These are phyloP conservation scores for Calephelis virginiensis DNA, from an alignment of 1,140 invertebrate species.

Conservation along the genomic window DNA sequence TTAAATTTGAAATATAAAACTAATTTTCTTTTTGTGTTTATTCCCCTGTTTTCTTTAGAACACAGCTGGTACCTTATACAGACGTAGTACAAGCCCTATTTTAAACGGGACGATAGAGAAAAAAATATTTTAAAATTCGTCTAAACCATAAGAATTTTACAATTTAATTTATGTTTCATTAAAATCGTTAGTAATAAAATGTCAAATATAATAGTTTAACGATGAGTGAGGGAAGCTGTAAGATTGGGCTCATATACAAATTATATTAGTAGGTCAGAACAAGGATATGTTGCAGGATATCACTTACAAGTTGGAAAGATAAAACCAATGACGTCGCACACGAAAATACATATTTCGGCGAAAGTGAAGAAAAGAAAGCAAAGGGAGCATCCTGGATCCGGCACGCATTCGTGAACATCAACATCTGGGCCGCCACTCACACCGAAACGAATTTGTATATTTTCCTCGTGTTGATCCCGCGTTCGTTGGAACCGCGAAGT, in stretches of 20 bases:
- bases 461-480: neutral
- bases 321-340: neutral
- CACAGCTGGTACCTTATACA: too few species aligned
- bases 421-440: constrained; percentile 30
- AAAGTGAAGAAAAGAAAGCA: constrained; percentile 49
- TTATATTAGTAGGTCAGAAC: neutral
- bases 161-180: too few species aligned
- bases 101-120: too few species aligned
- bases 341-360: constrained; percentile 31
- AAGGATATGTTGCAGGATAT: constrained; percentile 3
- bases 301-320: neutral
- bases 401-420: constrained; percentile 35
- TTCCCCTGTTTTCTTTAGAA: too few species aligned
- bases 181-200: too few species aligned
- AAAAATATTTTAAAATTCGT: too few species aligned
- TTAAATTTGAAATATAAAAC: too few species aligned
- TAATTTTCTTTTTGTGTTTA: too few species aligned
- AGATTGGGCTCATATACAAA: neutral
- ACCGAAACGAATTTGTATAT: constrained; percentile 29
- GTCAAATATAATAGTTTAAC: too few species aligned
- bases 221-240: neutral
- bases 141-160: too few species aligned
- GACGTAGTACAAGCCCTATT: too few species aligned
- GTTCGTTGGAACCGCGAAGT: too few species aligned
- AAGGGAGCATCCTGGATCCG: constrained; percentile 54